Percentiles rank a stretch among this genome's conserved stretches.
phyloP scores from a whole-genome alignment of 2,888 invertebrate genomes.

The Patella pellucida region DNA sequence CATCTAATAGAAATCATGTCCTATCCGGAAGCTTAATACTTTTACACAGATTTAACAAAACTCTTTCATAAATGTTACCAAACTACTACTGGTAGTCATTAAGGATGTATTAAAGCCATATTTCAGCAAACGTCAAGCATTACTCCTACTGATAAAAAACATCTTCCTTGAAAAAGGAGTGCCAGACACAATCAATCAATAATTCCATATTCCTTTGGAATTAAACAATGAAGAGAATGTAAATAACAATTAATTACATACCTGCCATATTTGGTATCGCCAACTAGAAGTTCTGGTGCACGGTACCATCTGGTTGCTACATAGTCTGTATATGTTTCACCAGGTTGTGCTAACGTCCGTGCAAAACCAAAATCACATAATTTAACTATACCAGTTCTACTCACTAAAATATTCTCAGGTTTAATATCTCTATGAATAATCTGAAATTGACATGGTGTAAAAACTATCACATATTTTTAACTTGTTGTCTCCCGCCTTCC shows the following conservation, averaged over 20 bases:
- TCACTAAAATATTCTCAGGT: constrained; percentile 88
- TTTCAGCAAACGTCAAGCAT: background rate
- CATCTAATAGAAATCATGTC: too few relatives aligned
- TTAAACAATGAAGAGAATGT: background rate
- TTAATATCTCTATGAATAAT: constrained; percentile 90
- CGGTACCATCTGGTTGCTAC: constrained; percentile 92
- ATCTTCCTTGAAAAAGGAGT: background rate
- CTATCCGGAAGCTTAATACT: too few relatives aligned
- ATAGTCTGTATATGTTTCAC: constrained; percentile 87
- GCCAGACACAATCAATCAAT: too few relatives aligned
- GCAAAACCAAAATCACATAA: constrained; percentile 94
- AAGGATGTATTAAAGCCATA: too few relatives aligned
- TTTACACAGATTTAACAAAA: too few relatives aligned
- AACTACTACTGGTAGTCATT: too few relatives aligned
- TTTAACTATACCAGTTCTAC: constrained; percentile 83
- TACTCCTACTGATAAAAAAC: background rate
- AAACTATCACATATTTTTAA: background rate
- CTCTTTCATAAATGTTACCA: too few relatives aligned
- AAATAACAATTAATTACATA: constrained; percentile 55
- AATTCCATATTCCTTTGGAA: too few relatives aligned
- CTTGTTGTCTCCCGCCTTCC: too few relatives aligned
- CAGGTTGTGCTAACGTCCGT: constrained; percentile 78
- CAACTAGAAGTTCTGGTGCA: constrained; percentile 87
- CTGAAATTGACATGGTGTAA: constrained; percentile 47
- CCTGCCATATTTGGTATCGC: constrained; percentile 79